Percentiles rank a stretch among this genome's conserved stretches.
These are phyloP conservation scores for Agraylea sexmaculata DNA, from an alignment of 1,140 invertebrate genomes.

Conservation along the genomic window DNA sequence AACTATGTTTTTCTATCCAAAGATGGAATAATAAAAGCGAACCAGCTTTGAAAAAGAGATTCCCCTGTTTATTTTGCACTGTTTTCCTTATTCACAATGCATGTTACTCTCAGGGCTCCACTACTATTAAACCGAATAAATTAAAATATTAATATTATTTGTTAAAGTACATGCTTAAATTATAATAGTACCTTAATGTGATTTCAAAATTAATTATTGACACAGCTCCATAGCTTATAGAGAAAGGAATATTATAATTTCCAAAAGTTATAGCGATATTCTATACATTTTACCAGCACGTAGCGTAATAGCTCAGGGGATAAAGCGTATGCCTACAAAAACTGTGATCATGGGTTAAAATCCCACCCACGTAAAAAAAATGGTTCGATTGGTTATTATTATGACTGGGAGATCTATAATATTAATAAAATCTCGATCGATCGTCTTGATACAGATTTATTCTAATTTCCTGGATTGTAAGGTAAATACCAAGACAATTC, in stretches of 20 bases:
- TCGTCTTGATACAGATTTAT: no score
- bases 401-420: no score
- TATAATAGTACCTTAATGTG: background rate
- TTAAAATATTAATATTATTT: no score
- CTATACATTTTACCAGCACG: background rate
- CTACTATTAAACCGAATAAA: background rate
- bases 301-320: no score
- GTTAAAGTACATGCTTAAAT: slow-evolving; percentile 6
- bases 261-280: background rate
- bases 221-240: background rate
- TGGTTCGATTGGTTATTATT: no score
- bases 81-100: slow-evolving; percentile 18
- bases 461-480: no score
- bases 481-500: no score
- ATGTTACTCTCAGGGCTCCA: slow-evolving; percentile 10
- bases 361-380: no score
- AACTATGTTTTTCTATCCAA: slow-evolving; percentile 18
- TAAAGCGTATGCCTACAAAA: no score
- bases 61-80: slow-evolving; percentile 18
- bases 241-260: background rate
- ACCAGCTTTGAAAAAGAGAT: slow-evolving; percentile 14
- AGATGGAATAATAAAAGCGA: slow-evolving; percentile 17
- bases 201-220: background rate
- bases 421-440: no score
- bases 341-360: no score